Evolutionary conservation across 2,113 vertebrate genomes (phyloP).

Genomic region (Callionymus lyra): DNA sequence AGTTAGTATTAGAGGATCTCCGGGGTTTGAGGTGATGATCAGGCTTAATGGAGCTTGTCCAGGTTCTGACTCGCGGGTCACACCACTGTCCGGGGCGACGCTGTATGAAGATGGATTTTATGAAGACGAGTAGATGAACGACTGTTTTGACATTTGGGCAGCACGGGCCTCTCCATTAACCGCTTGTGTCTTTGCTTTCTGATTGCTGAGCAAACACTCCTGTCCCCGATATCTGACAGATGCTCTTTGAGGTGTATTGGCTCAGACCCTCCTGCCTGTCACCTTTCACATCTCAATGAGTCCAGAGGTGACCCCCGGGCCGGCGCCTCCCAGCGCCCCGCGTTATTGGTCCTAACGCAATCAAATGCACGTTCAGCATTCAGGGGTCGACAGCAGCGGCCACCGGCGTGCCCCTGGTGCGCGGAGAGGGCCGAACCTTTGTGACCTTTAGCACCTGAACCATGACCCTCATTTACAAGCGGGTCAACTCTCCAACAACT

Average conservation of each 20-base stretch:
- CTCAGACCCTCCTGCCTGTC: slow-evolving; percentile 66
- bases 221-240: slow-evolving; percentile 62
- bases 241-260: slow-evolving; percentile 65
- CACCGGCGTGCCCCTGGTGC: slow-evolving; percentile 42
- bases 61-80: too few relatives aligned
- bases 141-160: too few relatives aligned
- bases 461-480: slow-evolving; percentile 71
- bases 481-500: slow-evolving; percentile 69
- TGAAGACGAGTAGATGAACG: too few relatives aligned
- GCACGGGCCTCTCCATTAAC: slow-evolving; percentile 1
- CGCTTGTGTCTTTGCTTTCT: slow-evolving; percentile 20
- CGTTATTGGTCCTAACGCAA: slow-evolving; percentile 71
- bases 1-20: too few relatives aligned
- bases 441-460: slow-evolving; percentile 65
- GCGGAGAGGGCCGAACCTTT: slow-evolving; percentile 46
- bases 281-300: slow-evolving; percentile 69
- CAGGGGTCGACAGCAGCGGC: slow-evolving; percentile 50
- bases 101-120: too few relatives aligned
- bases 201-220: slow-evolving; percentile 68
- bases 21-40: too few relatives aligned
- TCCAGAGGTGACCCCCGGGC: slow-evolving; percentile 64
- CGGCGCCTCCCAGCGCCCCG: slow-evolving; percentile 49
- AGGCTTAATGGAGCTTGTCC: too few relatives aligned
- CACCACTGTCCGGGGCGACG: too few relatives aligned
- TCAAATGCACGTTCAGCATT: slow-evolving; percentile 72